A percentile compares a stretch with the other conserved stretches of the same genome.
These are phyloP conservation scores for Colinus virginianus DNA, from an alignment of 2,113 vertebrate genomes.

Conservation along the genomic window DNA sequence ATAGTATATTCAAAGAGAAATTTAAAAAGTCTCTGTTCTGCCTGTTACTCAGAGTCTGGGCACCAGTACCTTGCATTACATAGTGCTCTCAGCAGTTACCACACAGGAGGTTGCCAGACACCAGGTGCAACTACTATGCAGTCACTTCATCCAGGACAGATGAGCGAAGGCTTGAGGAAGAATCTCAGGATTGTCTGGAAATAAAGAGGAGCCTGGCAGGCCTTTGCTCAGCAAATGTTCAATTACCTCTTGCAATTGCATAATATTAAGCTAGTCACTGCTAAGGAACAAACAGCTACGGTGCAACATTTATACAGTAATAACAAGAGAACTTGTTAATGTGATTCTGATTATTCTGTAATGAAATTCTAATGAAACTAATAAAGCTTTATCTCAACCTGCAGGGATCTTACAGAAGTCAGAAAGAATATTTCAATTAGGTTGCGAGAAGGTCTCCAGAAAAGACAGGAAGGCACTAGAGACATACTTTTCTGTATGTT, in stretches of 20 bases:
- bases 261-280: not conserved
- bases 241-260: not conserved
- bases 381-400: conserved; percentile 51
- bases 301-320: conserved; percentile 36
- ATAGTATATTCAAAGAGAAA: accelerated
- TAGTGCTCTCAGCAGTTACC: not conserved
- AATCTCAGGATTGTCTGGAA: not conserved
- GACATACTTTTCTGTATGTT: no score
- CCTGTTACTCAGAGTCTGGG: not conserved
- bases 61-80: not conserved
- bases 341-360: conserved; percentile 30
- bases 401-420: conserved; percentile 5
- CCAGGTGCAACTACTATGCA: not conserved
- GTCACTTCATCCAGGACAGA: not conserved
- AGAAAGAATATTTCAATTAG: not conserved
- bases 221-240: not conserved
- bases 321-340: conserved; percentile 39
- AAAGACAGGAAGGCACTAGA: not conserved
- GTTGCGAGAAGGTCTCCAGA: not conserved
- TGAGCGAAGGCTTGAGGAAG: not conserved
- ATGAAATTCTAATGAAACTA: conserved; percentile 65
- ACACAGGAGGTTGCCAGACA: not conserved
- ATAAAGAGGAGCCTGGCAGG: not conserved
- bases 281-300: not conserved
- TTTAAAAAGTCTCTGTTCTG: not conserved